A percentile compares a stretch with the other conserved stretches of the same genome.
phyloP scores from a whole-genome alignment of 2,797 vertebrate genomes.

The Onychomys leucogaster region DNA sequence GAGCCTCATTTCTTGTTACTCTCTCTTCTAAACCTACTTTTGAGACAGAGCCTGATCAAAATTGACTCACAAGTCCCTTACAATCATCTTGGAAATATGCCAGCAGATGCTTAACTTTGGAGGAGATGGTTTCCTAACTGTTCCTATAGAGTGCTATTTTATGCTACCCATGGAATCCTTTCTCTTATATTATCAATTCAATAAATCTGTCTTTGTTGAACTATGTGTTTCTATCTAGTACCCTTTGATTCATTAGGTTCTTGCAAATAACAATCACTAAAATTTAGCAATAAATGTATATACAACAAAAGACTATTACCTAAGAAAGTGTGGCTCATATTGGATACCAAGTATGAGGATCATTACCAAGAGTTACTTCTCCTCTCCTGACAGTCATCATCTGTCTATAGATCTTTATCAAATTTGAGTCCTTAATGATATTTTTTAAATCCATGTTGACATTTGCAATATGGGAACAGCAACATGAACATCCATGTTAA shows the following conservation, averaged over 20 bases:
- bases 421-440: neutral
- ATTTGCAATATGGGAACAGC: neutral
- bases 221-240: accelerated
- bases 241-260: neutral
- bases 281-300: neutral
- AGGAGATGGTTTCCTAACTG: neutral
- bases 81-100: neutral
- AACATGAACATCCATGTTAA: neutral
- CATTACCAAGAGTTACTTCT: neutral
- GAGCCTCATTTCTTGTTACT: neutral
- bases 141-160: neutral
- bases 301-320: neutral
- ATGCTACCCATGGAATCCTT: neutral
- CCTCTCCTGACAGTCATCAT: too few relatives aligned
- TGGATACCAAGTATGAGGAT: neutral
- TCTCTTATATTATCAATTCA: neutral
- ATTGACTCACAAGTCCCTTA: neutral
- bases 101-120: neutral
- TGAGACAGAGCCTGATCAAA: neutral
- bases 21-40: neutral
- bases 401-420: neutral
- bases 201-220: neutral
- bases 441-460: neutral
- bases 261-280: neutral
- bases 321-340: neutral